Conservation (phyloP, 1,140 invertebrate species). For the Drosophila bifasciata region DNA sequence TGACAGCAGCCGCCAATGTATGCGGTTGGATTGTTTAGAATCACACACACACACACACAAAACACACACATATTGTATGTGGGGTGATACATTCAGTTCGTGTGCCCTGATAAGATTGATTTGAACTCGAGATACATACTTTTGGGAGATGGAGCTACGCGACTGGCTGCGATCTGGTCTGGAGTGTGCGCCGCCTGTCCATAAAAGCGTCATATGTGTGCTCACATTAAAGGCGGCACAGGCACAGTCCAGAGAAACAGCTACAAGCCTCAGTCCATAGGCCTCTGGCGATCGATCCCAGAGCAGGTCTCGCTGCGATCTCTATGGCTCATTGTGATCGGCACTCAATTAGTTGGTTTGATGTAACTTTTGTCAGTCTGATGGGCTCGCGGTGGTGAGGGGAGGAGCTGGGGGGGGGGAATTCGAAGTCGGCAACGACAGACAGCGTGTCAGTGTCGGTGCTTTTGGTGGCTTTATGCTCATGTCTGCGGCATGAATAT, state of each 20-base stretch:
- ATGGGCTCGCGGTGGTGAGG: constrained; percentile 17
- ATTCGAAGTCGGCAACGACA: constrained; percentile 2
- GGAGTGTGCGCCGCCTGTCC: constrained; percentile 24
- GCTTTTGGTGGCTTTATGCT: constrained; percentile 72
- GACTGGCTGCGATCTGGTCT: constrained; percentile 1
- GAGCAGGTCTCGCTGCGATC: constrained; percentile 39
- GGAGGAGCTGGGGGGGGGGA: background rate
- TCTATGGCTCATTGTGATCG: constrained; percentile 73
- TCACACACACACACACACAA: constrained; percentile 42
- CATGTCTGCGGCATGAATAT: constrained; percentile 73
- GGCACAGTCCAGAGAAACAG: no score
- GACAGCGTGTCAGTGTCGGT: constrained; percentile 77
- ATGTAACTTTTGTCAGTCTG: constrained; percentile 74
- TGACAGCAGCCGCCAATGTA: constrained; percentile 80
- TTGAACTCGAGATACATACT: constrained; percentile 69
- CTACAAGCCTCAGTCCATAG: constrained; percentile 2
- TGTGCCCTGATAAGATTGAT: constrained; percentile 78
- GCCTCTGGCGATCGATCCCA: constrained; percentile 26
- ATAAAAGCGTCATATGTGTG: constrained; percentile 68
- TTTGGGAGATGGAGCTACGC: constrained; percentile 2
- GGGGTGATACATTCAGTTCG: constrained; percentile 14
- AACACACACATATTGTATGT: background rate
- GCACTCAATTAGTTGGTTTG: constrained; percentile 80
- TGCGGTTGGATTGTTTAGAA: constrained; percentile 78
- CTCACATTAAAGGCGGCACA: constrained; percentile 66